Percentiles rank a stretch among this genome's conserved stretches.
These are phyloP conservation scores for Chrysemys picta DNA, from an alignment of 2,113 vertebrate species.

Conservation along the genomic window DNA sequence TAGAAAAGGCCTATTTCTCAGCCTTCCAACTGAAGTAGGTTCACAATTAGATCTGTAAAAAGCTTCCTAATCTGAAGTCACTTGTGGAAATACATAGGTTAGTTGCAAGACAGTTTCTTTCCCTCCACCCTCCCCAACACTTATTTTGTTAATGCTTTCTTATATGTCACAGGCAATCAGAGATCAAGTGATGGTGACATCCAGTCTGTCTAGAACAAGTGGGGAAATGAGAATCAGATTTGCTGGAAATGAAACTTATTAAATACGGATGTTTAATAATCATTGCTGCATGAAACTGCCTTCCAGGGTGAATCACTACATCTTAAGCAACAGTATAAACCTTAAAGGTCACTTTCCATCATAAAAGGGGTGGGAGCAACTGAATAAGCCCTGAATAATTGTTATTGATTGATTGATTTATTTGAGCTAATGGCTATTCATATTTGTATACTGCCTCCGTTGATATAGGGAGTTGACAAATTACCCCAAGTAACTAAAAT, in stretches of 20 bases:
- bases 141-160: background rate
- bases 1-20: background rate
- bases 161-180: background rate
- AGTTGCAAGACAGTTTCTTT: background rate
- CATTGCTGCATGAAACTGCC: background rate
- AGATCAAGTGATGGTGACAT: background rate
- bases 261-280: conserved; percentile 13
- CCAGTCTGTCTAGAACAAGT: background rate
- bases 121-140: background rate
- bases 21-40: background rate
- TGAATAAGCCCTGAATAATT: conserved; percentile 66
- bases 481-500: conserved; percentile 69
- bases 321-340: background rate
- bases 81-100: background rate
- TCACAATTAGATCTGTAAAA: background rate
- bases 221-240: background rate
- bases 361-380: conserved; percentile 59
- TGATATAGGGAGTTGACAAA: conserved; percentile 59
- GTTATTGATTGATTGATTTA: conserved; percentile 78
- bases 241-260: background rate
- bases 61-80: background rate
- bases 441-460: conserved; percentile 66
- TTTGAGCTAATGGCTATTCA: conserved; percentile 60
- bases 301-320: background rate
- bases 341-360: conserved; percentile 42